Evolutionary conservation across 2,797 vertebrate genomes (phyloP).

Genomic region (Halcyon chelicuti): DNA sequence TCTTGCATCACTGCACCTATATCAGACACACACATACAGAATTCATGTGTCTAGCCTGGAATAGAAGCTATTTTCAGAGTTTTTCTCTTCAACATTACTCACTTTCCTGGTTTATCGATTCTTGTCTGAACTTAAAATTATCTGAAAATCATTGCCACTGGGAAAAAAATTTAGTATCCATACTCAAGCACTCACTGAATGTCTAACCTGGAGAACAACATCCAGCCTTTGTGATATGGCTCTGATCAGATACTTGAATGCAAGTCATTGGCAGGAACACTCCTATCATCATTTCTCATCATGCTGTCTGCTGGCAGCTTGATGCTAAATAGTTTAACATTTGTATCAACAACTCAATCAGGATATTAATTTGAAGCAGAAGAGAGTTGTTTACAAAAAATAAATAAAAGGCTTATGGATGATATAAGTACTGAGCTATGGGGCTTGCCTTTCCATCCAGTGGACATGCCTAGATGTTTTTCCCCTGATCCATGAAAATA

Average conservation of each 20-base stretch:
- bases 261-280: not conserved
- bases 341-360: slow-evolving; percentile 15
- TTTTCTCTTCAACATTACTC: not conserved
- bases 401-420: slow-evolving; percentile 21
- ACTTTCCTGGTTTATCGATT: not conserved
- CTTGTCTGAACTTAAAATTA: not conserved
- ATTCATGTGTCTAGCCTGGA: not conserved
- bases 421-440: slow-evolving; percentile 6
- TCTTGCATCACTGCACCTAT: not conserved
- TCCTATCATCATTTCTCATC: not conserved
- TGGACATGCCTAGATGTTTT: slow-evolving; percentile 21
- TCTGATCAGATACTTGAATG: not conserved
- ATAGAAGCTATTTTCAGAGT: not conserved
- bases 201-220: not conserved
- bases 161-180: not conserved
- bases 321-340: not conserved
- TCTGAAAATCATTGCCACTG: not conserved
- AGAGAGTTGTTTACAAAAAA: slow-evolving; percentile 47
- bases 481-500: slow-evolving; percentile 17
- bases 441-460: not conserved
- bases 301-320: not conserved
- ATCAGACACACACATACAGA: not conserved
- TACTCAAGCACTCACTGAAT: not conserved
- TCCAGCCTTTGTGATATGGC: not conserved
- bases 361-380: slow-evolving; percentile 52